Base-by-base conservation (phyloP, 1,140 invertebrate species). In the Parapsyche elsis region DNA sequence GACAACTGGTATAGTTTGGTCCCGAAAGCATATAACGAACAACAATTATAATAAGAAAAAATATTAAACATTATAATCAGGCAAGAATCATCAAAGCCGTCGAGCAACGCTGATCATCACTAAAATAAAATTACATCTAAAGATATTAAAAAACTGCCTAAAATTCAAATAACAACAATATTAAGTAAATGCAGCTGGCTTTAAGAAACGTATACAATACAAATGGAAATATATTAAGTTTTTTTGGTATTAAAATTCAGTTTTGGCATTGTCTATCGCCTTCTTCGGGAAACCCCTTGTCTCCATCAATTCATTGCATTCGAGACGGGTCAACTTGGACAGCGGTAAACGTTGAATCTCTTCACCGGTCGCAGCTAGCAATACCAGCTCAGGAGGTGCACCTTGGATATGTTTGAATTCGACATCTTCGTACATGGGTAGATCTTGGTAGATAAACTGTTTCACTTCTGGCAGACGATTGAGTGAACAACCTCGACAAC, bases 391-490 rank as follows among this genome's bases (percentile, higher is more conserved):
- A 76, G 94, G 94, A 1, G 87, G 85, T 71, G 92, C 93, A 59
- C 93, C 93, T 73, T 87, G 89, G 75, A 94, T 93, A 83, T 91
- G 92, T 84, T 93, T 93, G 84, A 92, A 93, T 85, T 91, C 89
- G 5, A 88, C 87, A 82, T 92, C 90, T 9, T 92, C 90, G 84
- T 94, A 95, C 64, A 90, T 87, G 9, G 93, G 93, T 21, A 95
- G 85, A 85, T 95, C 94, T 83, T 94, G 89, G 86, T 92, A 92
- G 64, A 95, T 92, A 85, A 95, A 95, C 81, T 89, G 88, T 87
- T 93, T 94, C 9, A 95, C 92, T 87, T 95, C 91, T 19, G 92
- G 92, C 23, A 95, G 88, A 76, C 92, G 89, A 83, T 94, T 95
- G 79, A 95, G 86, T 24, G 91, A 91, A 88, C 94, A 95, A 83